Evolutionary conservation across 1,140 invertebrate species (phyloP), one percentile per base, ranked within the genome.

Genomic region (Zophobas morio): DNA sequence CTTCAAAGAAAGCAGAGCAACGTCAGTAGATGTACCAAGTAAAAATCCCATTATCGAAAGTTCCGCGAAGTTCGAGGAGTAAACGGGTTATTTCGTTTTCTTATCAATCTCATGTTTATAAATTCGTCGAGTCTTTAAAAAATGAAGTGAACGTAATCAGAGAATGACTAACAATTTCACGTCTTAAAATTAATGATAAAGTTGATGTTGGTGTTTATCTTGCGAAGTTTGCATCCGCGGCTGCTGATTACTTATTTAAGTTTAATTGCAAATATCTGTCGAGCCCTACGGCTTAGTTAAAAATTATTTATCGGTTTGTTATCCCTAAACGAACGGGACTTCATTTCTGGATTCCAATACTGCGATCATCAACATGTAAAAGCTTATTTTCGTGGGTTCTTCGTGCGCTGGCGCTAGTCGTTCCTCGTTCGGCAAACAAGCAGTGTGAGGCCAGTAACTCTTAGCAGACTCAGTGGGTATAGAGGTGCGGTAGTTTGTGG

Each of bases 351-450:
- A 42, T 66, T 66, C 60, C 60, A 42, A 42, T 66, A 66, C 60
- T 32, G 60, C 60, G 60, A 66, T 66, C 60, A 66, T 66, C 60
- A 66, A 66, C 60, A 66, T 66, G 20, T 73, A 73, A 56, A 54
- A 73, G 49, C 54, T 73, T 53, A 73, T 73, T 73, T 73, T 73
- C 49, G 71, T 73, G 49, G 36, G 71, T 73, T 73, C 54, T 73
- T 73, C 32, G 49, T 73, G 71, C 71, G 71, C 71, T 73, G 71
- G 71, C 71, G 71, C 71, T 73, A 73, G 71, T 66, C 60, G 60
- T 54, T 73, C 32, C 49, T 56, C 71, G 33, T 56, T 56, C 71
- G 56, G 71, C 71, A 73, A 73, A 73, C 71, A 72, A 2, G 8
- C 70, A 54, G 71, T 56, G 71, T 73, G 71, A 37, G 71, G 71